phyloP scores from a whole-genome alignment of 2,797 vertebrate species.

The Siniperca undulata region DNA sequence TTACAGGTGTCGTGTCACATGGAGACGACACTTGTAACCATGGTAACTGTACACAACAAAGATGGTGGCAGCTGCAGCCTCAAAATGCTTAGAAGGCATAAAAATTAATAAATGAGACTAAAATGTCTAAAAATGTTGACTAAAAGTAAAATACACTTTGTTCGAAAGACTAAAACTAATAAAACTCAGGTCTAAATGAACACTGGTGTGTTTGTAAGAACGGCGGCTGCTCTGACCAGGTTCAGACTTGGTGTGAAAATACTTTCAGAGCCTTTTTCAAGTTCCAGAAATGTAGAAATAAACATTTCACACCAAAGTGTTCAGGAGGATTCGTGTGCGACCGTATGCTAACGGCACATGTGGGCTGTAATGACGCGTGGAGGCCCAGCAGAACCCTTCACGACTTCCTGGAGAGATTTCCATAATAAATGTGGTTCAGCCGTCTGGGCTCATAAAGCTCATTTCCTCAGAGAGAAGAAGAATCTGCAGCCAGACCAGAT shows the following conservation, averaged over 20 bases:
- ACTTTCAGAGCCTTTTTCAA: too few relatives aligned
- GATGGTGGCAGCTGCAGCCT: background rate
- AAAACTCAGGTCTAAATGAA: too few relatives aligned
- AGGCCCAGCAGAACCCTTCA: background rate
- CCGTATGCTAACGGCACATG: conserved; percentile 8
- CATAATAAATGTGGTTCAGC: conserved; percentile 70
- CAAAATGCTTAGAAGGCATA: background rate
- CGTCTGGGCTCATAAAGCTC: conserved; percentile 71
- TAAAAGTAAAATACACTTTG: background rate
- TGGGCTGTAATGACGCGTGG: conserved; percentile 31
- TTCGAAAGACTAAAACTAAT: too few relatives aligned
- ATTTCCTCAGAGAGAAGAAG: conserved; percentile 76
- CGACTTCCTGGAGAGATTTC: conserved; percentile 70
- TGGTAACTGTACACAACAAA: background rate
- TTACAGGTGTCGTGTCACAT: too few relatives aligned
- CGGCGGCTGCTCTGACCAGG: background rate
- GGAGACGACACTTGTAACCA: background rate
- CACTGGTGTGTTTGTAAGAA: too few relatives aligned
- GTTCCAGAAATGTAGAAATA: background rate
- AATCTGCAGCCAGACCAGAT: conserved; percentile 62
- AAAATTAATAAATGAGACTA: background rate
- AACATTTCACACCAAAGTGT: background rate
- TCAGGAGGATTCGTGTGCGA: background rate
- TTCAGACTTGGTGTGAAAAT: background rate
- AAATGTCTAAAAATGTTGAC: too few relatives aligned